phyloP scores from a whole-genome alignment of 30 jellyfish, hydroid and myxozoan species.

The Clytia hemisphaerica region DNA sequence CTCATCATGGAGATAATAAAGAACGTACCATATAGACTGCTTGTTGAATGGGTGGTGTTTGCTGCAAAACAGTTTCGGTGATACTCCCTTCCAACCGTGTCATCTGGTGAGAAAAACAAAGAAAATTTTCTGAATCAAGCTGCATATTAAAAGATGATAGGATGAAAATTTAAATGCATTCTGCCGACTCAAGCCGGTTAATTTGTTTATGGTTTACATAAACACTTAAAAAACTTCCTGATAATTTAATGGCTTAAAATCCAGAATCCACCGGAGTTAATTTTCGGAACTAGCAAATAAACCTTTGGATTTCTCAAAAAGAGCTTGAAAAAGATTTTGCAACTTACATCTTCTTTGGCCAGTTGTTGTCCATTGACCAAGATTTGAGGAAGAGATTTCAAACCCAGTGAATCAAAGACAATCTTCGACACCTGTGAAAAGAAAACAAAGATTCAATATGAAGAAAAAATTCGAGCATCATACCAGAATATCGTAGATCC shows the following conservation, averaged over 20 bases:
- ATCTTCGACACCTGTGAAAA: slow-evolving; percentile 43
- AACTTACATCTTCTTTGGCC: slow-evolving; percentile 46
- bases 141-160: neutral
- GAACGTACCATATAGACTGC: slow-evolving; percentile 75
- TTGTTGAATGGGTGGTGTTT: slow-evolving; percentile 64
- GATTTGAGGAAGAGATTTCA: slow-evolving; percentile 55
- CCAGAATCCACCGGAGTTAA: no score
- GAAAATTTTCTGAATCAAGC: neutral
- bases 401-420: slow-evolving; percentile 55
- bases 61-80: slow-evolving; percentile 53
- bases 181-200: no score
- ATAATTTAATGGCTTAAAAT: no score
- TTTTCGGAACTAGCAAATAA: no score
- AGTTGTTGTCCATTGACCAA: slow-evolving; percentile 57
- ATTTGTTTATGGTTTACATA: no score
- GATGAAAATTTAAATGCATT: no score
- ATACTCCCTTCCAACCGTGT: slow-evolving; percentile 42
- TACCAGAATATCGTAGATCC: no score
- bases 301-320: no score
- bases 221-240: no score
- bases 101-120: slow-evolving; percentile 24
- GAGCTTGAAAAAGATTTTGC: neutral
- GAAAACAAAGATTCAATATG: neutral
- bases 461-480: no score
- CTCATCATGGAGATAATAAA: neutral